Percentiles rank a stretch among this genome's conserved stretches.
Evolutionary conservation across 2,113 vertebrate species (phyloP).

Genomic region (Alosa alosa): DNA sequence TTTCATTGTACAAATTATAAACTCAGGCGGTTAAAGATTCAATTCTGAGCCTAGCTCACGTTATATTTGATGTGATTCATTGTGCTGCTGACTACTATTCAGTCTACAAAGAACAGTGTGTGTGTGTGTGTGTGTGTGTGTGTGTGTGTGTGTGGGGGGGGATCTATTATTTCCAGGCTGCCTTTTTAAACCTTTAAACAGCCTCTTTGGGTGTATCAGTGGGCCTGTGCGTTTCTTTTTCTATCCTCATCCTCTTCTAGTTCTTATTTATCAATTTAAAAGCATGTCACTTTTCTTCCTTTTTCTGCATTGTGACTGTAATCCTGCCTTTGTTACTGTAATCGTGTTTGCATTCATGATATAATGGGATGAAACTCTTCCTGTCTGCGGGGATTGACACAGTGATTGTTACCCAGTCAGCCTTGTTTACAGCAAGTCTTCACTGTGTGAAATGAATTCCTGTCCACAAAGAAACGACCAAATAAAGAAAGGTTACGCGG

Average conservation of each 20-base stretch:
- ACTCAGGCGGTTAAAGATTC: background rate
- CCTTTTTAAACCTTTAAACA: background rate
- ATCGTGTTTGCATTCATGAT: slow-evolving; percentile 74
- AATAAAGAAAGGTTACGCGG: slow-evolving; percentile 47
- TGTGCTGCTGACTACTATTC: background rate
- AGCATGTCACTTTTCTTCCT: slow-evolving; percentile 52
- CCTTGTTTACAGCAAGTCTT: slow-evolving; percentile 58
- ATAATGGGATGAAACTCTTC: slow-evolving; percentile 69
- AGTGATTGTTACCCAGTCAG: slow-evolving; percentile 66
- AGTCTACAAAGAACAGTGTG: background rate
- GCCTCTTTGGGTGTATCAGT: background rate
- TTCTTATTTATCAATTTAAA: slow-evolving; percentile 10
- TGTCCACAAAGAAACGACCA: slow-evolving; percentile 52
- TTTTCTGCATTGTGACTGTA: slow-evolving; percentile 56
- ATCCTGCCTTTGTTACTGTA: slow-evolving; percentile 71
- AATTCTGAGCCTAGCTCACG: background rate
- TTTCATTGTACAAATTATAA: background rate
- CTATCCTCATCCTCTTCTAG: background rate
- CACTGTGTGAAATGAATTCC: slow-evolving; percentile 57
- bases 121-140: background rate
- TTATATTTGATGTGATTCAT: slow-evolving; percentile 2
- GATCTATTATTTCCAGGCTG: background rate
- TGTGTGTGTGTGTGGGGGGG: too few species aligned
- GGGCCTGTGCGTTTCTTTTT: background rate
- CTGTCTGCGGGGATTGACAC: slow-evolving; percentile 68